Evolutionary conservation across 2,797 vertebrate species (phyloP), one percentile per base, ranked within the genome.

Genomic region (Moxostoma hubbsi): DNA sequence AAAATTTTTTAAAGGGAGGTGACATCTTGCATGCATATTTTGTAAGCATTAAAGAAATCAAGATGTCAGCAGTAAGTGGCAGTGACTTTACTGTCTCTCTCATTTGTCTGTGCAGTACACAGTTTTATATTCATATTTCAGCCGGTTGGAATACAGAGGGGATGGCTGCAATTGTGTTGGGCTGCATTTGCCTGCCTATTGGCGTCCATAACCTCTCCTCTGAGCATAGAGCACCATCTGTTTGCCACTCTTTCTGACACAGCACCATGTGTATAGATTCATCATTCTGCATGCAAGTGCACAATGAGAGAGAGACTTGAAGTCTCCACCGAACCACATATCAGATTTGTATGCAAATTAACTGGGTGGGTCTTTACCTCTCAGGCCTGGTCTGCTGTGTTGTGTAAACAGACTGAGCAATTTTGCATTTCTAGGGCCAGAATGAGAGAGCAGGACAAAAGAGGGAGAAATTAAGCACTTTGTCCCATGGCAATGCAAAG

Each of bases 211-310:
- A 78, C 76, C 76, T 78, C 76, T 78, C 76, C 76, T 78, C 67
- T 47, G 58, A 78, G 76, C 59, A 11, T 63, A 78, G 76, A 71
- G 50, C 77, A 79, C 77, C 77, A 79, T 79, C 77, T 79, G 69
- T 79, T 79, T 69, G 53, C 61, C 62, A 50, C 77, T 50, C 77
- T 65, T 46, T 50, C 77, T 73, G 75, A 77, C 75, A 77, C 55
- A 43, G 65, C 65, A 69, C 76, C 59, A 71, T 71, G 66, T 78
- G 66, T 71, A 71, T 66, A 71, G 49, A 78, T 78, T 78, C 67
- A 78, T 78, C 67, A 78, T 78, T 55, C 58, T 63, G 57, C 10
- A 54, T 71, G 76, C 58, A 61, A 77, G 75, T 69, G 75, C 65
- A 68, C 55, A 70, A 24, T 47, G n/a, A 70, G 36, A 69, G 57